phyloP scores from a whole-genome alignment of 2,113 vertebrate genomes.

The Thamnophis sirtalis region DNA sequence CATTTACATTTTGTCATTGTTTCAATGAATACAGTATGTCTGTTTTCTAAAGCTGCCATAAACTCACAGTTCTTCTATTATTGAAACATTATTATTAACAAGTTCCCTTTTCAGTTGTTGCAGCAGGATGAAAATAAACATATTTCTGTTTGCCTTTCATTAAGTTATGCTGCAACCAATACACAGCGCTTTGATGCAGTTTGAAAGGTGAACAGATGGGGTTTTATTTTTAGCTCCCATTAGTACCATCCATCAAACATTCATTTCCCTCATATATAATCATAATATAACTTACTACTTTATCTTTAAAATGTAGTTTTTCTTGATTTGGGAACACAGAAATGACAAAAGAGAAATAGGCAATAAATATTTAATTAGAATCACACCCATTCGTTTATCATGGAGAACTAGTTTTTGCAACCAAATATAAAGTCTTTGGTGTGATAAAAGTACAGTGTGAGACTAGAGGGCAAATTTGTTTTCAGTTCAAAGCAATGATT shows the following conservation, averaged over 20 bases:
- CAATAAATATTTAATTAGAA: constrained; percentile 64
- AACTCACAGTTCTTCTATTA: constrained; percentile 37
- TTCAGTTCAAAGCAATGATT: constrained; percentile 10
- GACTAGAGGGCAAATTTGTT: constrained; percentile 4
- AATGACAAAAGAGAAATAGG: constrained; percentile 54
- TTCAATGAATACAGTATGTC: constrained; percentile 18
- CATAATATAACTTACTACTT: constrained; percentile 63
- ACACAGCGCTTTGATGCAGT: constrained; percentile 54
- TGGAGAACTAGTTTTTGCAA: constrained; percentile 40
- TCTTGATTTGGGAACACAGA: constrained; percentile 48
- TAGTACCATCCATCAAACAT: constrained; percentile 68
- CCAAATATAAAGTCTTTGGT: constrained; percentile 15
- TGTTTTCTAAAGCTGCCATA: constrained; percentile 22
- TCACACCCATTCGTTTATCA: constrained; percentile 37
- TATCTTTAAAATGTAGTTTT: constrained; percentile 58
- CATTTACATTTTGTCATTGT: background rate
- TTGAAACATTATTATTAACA: constrained; percentile 56
- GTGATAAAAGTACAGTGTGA: constrained; percentile 16
- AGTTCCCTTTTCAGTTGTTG: constrained; percentile 54
- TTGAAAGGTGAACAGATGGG: constrained; percentile 76
- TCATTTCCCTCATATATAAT: constrained; percentile 68
- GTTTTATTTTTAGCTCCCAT: constrained; percentile 75
- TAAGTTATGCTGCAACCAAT: constrained; percentile 57
- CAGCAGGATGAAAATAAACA: constrained; percentile 48
- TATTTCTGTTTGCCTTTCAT: constrained; percentile 66